Percentiles rank a stretch among this genome's conserved stretches.
Evolutionary conservation across 92 coral and sea anemone genomes (phyloP).

Genomic region (Zoanthus gigantus): DNA sequence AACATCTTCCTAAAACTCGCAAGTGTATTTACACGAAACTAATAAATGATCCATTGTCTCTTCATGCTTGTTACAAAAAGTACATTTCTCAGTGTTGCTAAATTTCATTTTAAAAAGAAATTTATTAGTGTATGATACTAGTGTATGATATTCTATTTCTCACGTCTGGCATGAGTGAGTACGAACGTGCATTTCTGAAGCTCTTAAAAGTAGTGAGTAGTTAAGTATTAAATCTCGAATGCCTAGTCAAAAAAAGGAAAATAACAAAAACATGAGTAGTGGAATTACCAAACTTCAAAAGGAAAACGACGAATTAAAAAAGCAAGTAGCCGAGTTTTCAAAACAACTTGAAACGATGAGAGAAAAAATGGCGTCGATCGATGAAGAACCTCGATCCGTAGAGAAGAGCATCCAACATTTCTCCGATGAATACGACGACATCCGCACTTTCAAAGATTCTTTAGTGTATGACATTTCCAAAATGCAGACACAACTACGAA

Average conservation of each 20-base stretch:
- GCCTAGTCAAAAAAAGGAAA: conserved; percentile 29
- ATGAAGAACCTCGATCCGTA: conserved; percentile 9
- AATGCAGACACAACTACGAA: too few species aligned
- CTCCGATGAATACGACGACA: too few species aligned
- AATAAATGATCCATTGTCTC: too few species aligned
- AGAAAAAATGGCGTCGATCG: conserved; percentile 35
- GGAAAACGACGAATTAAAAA: conserved; percentile 35
- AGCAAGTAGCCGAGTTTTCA: conserved; percentile 42
- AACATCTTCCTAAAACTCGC: too few species aligned
- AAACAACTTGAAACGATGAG: conserved; percentile 26
- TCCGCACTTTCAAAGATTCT: too few species aligned
- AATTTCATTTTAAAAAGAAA: too few species aligned
- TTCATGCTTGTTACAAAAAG: too few species aligned
- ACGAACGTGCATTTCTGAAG: background rate
- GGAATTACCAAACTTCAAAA: conserved; percentile 35
- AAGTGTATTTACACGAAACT: too few species aligned
- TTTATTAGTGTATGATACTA: too few species aligned
- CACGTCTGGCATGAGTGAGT: background rate
- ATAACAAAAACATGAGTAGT: conserved; percentile 21
- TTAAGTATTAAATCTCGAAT: background rate
- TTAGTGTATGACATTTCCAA: too few species aligned
- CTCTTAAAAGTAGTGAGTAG: background rate
- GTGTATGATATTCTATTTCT: too few species aligned
- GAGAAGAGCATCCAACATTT: conserved; percentile 8
- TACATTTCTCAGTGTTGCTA: too few species aligned